phyloP scores from a whole-genome alignment of 2,888 invertebrate species.

The Heteropelma amictum region DNA sequence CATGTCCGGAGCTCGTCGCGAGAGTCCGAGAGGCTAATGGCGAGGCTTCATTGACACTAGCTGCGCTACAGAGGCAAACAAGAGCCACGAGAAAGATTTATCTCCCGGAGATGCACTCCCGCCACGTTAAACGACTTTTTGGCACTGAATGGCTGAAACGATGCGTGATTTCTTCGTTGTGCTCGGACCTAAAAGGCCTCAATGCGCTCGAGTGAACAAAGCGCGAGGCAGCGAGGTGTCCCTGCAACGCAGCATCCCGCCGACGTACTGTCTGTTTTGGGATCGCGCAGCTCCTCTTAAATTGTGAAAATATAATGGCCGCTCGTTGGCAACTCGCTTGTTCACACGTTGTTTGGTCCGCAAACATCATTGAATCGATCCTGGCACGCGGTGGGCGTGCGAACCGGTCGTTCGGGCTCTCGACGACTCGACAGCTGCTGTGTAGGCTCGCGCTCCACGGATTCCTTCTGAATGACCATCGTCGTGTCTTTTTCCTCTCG shows the following conservation, averaged over 20 bases:
- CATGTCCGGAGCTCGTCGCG: neutral
- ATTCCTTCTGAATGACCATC: constrained; percentile 15
- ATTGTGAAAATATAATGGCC: constrained; percentile 24
- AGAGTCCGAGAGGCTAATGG: neutral
- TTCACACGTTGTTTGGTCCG: constrained; percentile 46
- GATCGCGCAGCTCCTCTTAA: neutral
- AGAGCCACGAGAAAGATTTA: constrained; percentile 66
- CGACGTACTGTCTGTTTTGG: neutral
- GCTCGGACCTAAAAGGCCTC: neutral
- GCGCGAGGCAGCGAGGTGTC: neutral
- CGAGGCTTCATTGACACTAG: too few species aligned
- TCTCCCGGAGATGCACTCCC: constrained; percentile 65
- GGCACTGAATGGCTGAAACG: constrained; percentile 73
- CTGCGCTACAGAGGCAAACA: neutral
- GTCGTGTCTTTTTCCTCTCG: constrained; percentile 11
- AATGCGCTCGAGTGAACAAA: constrained; percentile 4
- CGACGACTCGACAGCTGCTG: constrained; percentile 47
- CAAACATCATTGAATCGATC: constrained; percentile 50
- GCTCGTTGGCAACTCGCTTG: neutral
- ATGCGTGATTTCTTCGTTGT: constrained; percentile 75
- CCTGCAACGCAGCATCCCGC: constrained; percentile 21
- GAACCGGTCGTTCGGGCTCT: constrained; percentile 29
- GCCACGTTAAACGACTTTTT: constrained; percentile 71
- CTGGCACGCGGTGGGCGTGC: constrained; percentile 46
- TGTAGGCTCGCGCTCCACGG: neutral